phyloP scores from a whole-genome alignment of 2,888 invertebrate genomes.

The Gnatocerus cornutus region DNA sequence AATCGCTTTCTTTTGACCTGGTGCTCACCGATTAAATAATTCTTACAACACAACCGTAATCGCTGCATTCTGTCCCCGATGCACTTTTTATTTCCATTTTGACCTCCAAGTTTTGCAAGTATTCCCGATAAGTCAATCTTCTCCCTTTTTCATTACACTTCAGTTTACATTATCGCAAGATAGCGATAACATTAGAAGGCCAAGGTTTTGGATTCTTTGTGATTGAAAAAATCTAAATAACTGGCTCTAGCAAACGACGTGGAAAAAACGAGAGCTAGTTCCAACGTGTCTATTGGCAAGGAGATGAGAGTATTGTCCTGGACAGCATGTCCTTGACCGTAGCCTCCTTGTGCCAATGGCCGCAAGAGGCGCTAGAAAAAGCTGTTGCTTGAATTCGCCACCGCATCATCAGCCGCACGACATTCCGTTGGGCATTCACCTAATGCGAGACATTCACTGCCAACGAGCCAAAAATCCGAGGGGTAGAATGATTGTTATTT shows the following conservation, averaged over 20 bases:
- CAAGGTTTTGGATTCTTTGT: conserved; percentile 21
- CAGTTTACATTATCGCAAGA: conserved; percentile 2
- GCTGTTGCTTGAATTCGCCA: conserved; percentile 54
- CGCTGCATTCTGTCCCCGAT: conserved; percentile 9
- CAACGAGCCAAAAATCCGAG: conserved; percentile 13
- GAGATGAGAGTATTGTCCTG: conserved; percentile 59
- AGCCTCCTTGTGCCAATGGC: conserved; percentile 57
- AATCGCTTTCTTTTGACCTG: not conserved
- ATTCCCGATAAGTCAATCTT: not conserved
- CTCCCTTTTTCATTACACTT: conserved; percentile 3
- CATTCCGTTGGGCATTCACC: conserved; percentile 53
- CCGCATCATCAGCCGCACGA: conserved; percentile 42
- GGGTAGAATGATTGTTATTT: too few relatives aligned
- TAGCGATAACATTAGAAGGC: conserved; percentile 43
- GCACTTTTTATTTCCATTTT: conserved; percentile 16
- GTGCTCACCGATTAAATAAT: conserved; percentile 4
- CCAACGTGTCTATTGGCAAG: conserved; percentile 23
- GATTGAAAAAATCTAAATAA: conserved; percentile 1
- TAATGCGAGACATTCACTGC: conserved; percentile 17
- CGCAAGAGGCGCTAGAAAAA: conserved; percentile 56
- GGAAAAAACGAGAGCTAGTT: conserved; percentile 11
- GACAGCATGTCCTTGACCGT: conserved; percentile 60
- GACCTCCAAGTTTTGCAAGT: not conserved
- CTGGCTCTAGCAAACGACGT: conserved; percentile 9
- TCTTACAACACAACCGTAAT: not conserved